Conservation (phyloP, 2,113 vertebrate species). For the Colinus virginianus region DNA sequence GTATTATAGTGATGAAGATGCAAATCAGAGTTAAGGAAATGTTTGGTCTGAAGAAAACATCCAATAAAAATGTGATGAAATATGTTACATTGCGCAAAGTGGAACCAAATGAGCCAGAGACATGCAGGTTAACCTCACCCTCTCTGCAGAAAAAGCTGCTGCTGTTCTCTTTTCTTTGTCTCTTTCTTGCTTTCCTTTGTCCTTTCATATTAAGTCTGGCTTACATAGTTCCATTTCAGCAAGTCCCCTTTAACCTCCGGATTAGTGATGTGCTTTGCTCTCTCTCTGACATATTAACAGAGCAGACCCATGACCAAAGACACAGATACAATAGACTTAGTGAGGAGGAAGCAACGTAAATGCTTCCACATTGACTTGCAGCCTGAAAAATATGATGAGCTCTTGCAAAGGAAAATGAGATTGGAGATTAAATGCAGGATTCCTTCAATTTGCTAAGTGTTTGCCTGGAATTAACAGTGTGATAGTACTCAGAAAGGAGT, state of each 20-base stretch:
- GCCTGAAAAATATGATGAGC: neutral
- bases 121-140: neutral
- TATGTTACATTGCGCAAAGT: neutral
- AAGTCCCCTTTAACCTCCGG: slow-evolving; percentile 16
- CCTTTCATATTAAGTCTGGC: slow-evolving; percentile 16
- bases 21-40: neutral
- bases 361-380: neutral
- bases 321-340: slow-evolving; percentile 3
- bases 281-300: neutral
- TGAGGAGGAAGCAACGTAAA: slow-evolving; percentile 6
- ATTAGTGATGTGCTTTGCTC: neutral
- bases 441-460: neutral
- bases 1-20: neutral
- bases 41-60: neutral
- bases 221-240: neutral
- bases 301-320: neutral
- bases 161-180: neutral
- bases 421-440: neutral
- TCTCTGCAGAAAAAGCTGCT: neutral
- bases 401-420: neutral
- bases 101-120: neutral
- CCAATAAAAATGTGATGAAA: neutral
- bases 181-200: neutral
- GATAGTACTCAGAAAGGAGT: neutral
- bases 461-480: neutral